Evolutionary conservation across 2,888 invertebrate genomes (phyloP).

Genomic region (Malachius bipustulatus): DNA sequence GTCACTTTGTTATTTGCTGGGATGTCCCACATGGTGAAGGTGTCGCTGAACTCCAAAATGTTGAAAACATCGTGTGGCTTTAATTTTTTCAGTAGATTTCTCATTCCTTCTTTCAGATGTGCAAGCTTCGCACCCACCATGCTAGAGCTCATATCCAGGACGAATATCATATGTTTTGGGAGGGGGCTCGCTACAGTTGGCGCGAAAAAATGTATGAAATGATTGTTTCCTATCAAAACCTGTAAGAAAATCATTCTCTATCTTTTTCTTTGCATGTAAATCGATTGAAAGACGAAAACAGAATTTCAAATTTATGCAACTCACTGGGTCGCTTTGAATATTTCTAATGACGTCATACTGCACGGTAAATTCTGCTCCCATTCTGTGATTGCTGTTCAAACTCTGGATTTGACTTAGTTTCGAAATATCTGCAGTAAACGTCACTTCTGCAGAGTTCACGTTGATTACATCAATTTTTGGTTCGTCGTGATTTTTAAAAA

Average conservation of each 20-base stretch:
- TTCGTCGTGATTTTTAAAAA: no score
- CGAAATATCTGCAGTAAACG: no score
- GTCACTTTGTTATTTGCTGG: neutral
- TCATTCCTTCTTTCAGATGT: constrained; percentile 57
- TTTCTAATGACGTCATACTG: no score
- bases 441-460: no score
- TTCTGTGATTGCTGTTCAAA: no score
- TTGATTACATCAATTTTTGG: no score
- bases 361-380: no score
- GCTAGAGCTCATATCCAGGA: constrained; percentile 65
- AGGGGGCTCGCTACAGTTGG: constrained; percentile 47
- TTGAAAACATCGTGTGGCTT: constrained; percentile 52
- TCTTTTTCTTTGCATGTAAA: no score
- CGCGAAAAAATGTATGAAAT: constrained; percentile 66
- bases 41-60: constrained; percentile 53
- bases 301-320: no score
- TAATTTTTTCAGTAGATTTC: constrained; percentile 50
- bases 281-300: no score
- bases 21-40: constrained; percentile 40
- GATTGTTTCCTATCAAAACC: constrained; percentile 53
- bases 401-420: no score
- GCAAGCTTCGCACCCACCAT: constrained; percentile 57
- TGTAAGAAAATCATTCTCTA: constrained; percentile 23
- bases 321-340: no score
- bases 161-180: constrained; percentile 57